Evolutionary conservation across 2,888 invertebrate genomes (phyloP), one percentile per base, ranked within the genome.

Genomic region (Leptodirus hochenwartii): DNA sequence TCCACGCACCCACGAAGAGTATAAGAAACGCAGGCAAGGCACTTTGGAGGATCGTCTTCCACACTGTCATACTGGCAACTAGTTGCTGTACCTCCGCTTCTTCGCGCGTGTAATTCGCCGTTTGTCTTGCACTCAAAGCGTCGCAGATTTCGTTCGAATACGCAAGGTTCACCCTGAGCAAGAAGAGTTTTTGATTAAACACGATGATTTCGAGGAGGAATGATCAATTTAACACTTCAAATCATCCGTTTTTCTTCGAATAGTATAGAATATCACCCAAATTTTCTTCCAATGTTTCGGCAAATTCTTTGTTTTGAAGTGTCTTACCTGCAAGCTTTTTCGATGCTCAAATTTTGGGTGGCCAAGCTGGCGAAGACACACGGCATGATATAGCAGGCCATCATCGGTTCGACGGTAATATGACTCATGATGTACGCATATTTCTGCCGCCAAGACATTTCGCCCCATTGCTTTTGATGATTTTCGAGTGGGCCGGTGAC

Each of bases 321-420:
- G n/a, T n/a, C n/a, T n/a, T n/a, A n/a, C n/a, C n/a, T 58, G 48
- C 85, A 85, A 1, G 84, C 84, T 53, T 85, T 84, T 51, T 84
- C 84, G 46, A 84, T 59, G 50, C 81, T 81, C 28, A 85, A 57
- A 53, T 84, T 84, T 53, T 84, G 84, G 23, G 81, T 80, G 12
- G 82, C 82, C 39, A 84, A 49, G 25, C 73, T 69, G 2, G 82
- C 73, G 9, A 68, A 47, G 3, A 66, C 65, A 39, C 64, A 63
- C 2, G 66, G 64, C 47, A 66, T 65, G 34, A 78, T 75, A 47
- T 75, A 77, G 43, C 73, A 73, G 2, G 75, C 76, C 33, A 78
- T 50, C 61, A 77, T 72, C 1, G 78, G 78, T 45, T 78, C 78
- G 4, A 78, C 76, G 5, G 77, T 77, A 39, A 77, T 74, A 43